Base-by-base conservation (phyloP, 1,140 invertebrate species). In the Atta cephalotes region DNA sequence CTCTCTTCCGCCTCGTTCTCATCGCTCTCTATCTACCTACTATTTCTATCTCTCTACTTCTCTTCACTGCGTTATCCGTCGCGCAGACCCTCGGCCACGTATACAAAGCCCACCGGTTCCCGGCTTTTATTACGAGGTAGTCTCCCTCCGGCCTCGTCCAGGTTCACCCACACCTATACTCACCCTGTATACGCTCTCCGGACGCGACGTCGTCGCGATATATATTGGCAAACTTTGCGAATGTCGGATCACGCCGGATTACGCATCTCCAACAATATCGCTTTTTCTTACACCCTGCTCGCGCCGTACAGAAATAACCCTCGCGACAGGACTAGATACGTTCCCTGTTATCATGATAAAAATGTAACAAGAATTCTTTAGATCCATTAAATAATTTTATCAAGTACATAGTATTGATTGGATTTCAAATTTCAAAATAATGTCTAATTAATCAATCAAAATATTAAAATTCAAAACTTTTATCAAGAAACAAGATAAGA, bases 111-210 rank as follows among this genome's bases (percentile, higher is more conserved):
- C 88, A 87, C 85, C 85, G 71, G 87, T 91, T 91, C 85, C 89
- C 84, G 87, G 92, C 93, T 93, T 94, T 93, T 93, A 93, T 93
- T 94, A 93, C 93, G 88, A 93, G 92, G 93, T 94, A 92, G 90
- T 80, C 87, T 6, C 6, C 31, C 63, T 25, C 53, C 49, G 35
- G 70, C 60, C 68, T 77, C 70, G 60, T 79, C 49, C 86, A 84
- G n/a, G 78, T 71, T 71, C 45, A 58, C 51, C 58, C 39, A 62
- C 49, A 12, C 78, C 53, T 56, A 35, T 6, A 51, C 18, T 65
- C 72, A 7, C 3, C 58, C 56, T 51, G 77, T 60, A 88, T 56
- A 87, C 65, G 45, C 49, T 76, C 72, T 51, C 53, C 74, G 71
- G 53, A 65, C 84, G 58, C 74, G 78, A 76, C 84, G 71, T 80